Evolutionary conservation across 2,113 vertebrate species (phyloP).

Genomic region (Plecotus auritus): DNA sequence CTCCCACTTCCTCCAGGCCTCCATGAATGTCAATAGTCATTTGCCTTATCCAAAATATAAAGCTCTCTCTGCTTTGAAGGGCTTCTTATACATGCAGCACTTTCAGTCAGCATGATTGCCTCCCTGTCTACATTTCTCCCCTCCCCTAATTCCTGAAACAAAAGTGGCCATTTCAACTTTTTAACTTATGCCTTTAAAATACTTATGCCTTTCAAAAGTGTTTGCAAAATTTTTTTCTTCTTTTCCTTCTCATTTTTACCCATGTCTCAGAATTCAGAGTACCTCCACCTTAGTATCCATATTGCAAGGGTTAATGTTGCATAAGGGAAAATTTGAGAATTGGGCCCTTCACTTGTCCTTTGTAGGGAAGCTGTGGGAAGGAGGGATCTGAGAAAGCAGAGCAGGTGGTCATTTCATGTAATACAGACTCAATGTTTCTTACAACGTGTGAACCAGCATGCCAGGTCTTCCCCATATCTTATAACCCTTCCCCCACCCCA

Average conservation of each 20-base stretch:
- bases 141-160: not conserved
- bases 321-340: not conserved
- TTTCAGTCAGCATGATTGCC: not conserved
- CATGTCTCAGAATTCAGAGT: not conserved
- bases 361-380: not conserved
- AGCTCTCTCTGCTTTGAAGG: not conserved
- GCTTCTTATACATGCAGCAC: not conserved
- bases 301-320: not conserved
- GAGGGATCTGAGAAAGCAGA: not conserved
- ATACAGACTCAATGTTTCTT: not conserved
- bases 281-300: not conserved
- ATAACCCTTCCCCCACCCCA: not conserved
- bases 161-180: not conserved
- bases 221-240: not conserved
- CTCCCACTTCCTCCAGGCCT: not conserved
- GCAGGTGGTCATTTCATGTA: not conserved
- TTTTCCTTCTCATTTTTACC: not conserved
- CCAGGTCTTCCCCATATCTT: not conserved
- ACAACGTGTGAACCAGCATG: not conserved
- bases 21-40: not conserved
- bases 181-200: not conserved
- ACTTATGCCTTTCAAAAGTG: not conserved
- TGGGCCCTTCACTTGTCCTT: not conserved
- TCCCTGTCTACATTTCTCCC: not conserved
- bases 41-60: not conserved